Conservation (phyloP, 1,140 invertebrate species). For the Bombyx mori region DNA sequence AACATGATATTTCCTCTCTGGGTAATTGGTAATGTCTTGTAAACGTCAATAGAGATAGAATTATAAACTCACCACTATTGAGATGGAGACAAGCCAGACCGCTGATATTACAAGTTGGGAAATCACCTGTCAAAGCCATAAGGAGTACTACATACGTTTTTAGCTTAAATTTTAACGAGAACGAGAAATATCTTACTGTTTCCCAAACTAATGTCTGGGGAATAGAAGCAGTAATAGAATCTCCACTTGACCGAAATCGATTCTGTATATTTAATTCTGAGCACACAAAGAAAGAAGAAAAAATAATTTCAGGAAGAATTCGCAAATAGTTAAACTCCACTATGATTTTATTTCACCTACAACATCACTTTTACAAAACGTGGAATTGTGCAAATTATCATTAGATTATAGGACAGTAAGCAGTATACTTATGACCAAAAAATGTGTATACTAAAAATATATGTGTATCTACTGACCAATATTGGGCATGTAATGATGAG, state of each 20-base stretch:
- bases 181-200: too few species aligned
- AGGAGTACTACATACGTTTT: too few species aligned
- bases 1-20: too few species aligned
- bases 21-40: too few species aligned
- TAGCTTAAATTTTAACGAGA: too few species aligned
- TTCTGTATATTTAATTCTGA: background rate
- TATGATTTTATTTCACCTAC: too few species aligned
- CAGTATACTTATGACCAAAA: background rate
- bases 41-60: background rate
- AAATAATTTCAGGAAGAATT: too few species aligned
- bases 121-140: conserved; percentile 21
- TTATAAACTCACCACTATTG: conserved; percentile 37
- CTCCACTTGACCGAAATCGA: background rate
- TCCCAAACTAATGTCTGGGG: too few species aligned
- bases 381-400: background rate
- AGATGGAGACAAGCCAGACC: conserved; percentile 68
- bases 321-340: too few species aligned
- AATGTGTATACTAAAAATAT: background rate
- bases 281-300: background rate
- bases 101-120: conserved; percentile 56
- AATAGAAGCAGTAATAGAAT: background rate
- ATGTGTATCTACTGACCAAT: conserved; percentile 33
- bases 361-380: background rate
- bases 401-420: background rate
- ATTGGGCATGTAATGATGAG: conserved; percentile 71